Evolutionary conservation across 35 echinoderm and acorn worm species (phyloP).

Genomic region (Lytechinus pictus): DNA sequence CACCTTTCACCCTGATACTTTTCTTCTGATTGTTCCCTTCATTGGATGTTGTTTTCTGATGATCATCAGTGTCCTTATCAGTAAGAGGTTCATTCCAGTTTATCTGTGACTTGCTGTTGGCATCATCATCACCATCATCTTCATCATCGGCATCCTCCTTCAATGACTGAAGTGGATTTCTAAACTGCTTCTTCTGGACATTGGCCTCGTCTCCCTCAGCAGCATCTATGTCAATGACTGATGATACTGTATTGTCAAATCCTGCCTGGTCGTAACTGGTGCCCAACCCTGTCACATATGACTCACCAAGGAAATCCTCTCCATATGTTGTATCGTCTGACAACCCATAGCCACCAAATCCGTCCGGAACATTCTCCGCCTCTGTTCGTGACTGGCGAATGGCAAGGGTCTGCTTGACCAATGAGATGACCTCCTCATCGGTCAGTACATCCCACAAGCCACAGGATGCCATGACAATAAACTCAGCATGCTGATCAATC

Average conservation of each 20-base stretch:
- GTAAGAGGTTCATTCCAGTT: slow-evolving; percentile 28
- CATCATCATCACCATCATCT: background rate
- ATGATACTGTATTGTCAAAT: slow-evolving; percentile 48
- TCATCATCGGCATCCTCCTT: background rate
- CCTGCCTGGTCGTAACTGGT: background rate
- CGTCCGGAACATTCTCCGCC: background rate
- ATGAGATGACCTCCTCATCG: slow-evolving; percentile 73
- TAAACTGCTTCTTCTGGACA: background rate
- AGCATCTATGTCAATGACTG: slow-evolving; percentile 61
- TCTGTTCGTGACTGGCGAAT: background rate
- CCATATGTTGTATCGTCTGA: slow-evolving; percentile 31
- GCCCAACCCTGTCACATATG: background rate
- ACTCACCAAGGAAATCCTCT: slow-evolving; percentile 27
- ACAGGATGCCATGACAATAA: slow-evolving; percentile 86
- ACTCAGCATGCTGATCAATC: slow-evolving; percentile 89
- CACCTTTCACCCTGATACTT: background rate
- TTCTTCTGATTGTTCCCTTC: background rate
- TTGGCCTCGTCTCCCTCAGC: background rate
- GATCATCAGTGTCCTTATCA: background rate
- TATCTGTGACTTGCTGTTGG: slow-evolving; percentile 30
- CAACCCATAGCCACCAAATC: background rate
- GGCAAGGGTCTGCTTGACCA: slow-evolving; percentile 66
- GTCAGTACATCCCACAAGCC: slow-evolving; percentile 90
- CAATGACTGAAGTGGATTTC: background rate
- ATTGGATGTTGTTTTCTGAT: background rate